Conservation (phyloP, 2,797 vertebrate genomes). For the Pangasius larnaudii region DNA sequence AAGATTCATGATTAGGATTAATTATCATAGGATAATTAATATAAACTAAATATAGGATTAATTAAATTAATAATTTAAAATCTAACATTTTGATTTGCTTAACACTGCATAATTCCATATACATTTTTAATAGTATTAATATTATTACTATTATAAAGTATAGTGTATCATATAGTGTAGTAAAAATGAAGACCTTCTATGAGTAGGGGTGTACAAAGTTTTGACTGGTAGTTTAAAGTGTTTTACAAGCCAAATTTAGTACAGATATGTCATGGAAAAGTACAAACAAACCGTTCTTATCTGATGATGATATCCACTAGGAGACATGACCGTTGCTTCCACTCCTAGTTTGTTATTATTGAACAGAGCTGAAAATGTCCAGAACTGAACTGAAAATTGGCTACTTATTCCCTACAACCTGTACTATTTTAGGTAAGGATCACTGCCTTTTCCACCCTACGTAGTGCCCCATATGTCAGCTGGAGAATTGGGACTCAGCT, state of each 20-base stretch:
- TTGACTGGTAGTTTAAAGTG: background rate
- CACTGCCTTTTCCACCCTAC: conserved; percentile 19
- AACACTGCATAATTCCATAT: too few relatives aligned
- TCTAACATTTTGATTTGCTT: too few relatives aligned
- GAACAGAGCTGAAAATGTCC: background rate
- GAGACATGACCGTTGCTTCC: too few relatives aligned
- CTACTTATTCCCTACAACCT: background rate
- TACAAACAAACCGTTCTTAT: background rate
- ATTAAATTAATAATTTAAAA: background rate
- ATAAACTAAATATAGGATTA: background rate
- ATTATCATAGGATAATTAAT: too few relatives aligned
- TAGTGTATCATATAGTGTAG: background rate
- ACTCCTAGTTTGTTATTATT: background rate
- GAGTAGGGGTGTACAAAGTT: background rate
- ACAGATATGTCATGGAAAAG: background rate
- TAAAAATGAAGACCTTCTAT: background rate
- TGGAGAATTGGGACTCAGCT: conserved; percentile 12
- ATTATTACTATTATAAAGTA: background rate
- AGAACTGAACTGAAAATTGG: background rate
- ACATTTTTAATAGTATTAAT: background rate
- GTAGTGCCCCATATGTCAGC: conserved; percentile 13
- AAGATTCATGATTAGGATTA: background rate
- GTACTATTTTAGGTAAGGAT: conserved; percentile 12
- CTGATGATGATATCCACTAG: too few relatives aligned
- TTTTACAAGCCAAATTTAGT: background rate